A percentile compares a stretch with the other conserved stretches of the same genome.
These are phyloP conservation scores for Calliopum simillimum DNA, from an alignment of 2,888 invertebrate species.

Conservation along the genomic window DNA sequence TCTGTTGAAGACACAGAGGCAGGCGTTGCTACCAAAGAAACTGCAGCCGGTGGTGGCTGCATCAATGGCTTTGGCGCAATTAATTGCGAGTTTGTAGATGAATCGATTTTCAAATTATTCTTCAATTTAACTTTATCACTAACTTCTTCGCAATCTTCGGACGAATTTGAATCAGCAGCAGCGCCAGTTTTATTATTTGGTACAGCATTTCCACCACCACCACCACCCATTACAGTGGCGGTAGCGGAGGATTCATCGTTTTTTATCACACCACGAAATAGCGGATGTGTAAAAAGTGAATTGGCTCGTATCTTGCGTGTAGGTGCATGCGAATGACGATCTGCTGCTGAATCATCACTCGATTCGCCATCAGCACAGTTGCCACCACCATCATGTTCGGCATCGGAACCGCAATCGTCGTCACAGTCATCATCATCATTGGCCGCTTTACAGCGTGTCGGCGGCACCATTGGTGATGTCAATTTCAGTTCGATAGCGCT, in stretches of 20 bases:
- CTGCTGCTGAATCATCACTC: slow-evolving; percentile 60
- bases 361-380: slow-evolving; percentile 65
- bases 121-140: slow-evolving; percentile 42
- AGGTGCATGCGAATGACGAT: slow-evolving; percentile 51
- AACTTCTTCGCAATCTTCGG: slow-evolving; percentile 53
- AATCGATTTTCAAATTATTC: slow-evolving; percentile 41
- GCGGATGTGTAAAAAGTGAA: slow-evolving; percentile 73
- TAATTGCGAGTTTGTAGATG: background rate
- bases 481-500: slow-evolving; percentile 61
- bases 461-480: slow-evolving; percentile 38
- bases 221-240: slow-evolving; percentile 39
- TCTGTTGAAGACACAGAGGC: slow-evolving; percentile 52
- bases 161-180: slow-evolving; percentile 52
- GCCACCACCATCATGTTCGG: slow-evolving; percentile 63
- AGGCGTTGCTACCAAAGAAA: slow-evolving; percentile 46
- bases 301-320: slow-evolving; percentile 69
- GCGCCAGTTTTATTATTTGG: slow-evolving; percentile 16
- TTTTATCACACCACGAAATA: slow-evolving; percentile 63
- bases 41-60: slow-evolving; percentile 52
- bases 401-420: slow-evolving; percentile 55
- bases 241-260: slow-evolving; percentile 36
- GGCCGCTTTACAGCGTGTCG: slow-evolving; percentile 43
- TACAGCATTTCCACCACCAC: slow-evolving; percentile 42
- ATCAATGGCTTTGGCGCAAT: slow-evolving; percentile 40
- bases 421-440: slow-evolving; percentile 59